phyloP scores from a whole-genome alignment of 2,888 invertebrate species.

The Muschampia plurimacula region DNA sequence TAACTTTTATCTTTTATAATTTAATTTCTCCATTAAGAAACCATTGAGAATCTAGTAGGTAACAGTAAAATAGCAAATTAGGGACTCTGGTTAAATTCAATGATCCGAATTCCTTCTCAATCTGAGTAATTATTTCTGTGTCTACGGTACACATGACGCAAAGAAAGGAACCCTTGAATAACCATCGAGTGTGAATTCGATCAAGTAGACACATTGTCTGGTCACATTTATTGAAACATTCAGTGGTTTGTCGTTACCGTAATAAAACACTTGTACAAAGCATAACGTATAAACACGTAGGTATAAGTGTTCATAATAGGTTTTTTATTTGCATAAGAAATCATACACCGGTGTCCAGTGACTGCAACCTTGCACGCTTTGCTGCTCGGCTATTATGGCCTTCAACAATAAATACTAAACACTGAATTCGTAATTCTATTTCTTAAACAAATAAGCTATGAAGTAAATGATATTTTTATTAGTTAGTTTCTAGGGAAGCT shows the following conservation, averaged over 20 bases:
- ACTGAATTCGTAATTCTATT: constrained; percentile 10
- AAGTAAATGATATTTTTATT: too few relatives aligned
- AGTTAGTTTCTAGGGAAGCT: too few relatives aligned
- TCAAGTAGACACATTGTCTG: neutral
- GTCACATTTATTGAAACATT: neutral
- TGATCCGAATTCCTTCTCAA: too few relatives aligned
- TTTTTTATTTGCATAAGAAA: constrained; percentile 33
- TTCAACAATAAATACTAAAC: constrained; percentile 26
- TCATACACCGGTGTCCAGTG: constrained; percentile 48
- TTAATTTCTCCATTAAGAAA: too few relatives aligned
- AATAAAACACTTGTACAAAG: neutral
- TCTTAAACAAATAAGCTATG: constrained; percentile 2
- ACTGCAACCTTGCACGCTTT: constrained; percentile 51
- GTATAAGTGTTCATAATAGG: neutral
- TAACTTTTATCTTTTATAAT: too few relatives aligned
- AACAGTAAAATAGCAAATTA: too few relatives aligned
- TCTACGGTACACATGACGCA: too few relatives aligned
- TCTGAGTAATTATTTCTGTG: too few relatives aligned
- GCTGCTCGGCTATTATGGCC: constrained; percentile 45
- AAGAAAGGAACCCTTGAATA: neutral
- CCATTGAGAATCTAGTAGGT: too few relatives aligned
- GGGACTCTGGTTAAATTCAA: too few relatives aligned
- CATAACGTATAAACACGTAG: constrained; percentile 11
- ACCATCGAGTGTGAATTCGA: neutral
- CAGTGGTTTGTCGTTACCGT: constrained; percentile 5